Conservation (phyloP, 2,888 invertebrate genomes). For the Sminthurinus aureus region DNA sequence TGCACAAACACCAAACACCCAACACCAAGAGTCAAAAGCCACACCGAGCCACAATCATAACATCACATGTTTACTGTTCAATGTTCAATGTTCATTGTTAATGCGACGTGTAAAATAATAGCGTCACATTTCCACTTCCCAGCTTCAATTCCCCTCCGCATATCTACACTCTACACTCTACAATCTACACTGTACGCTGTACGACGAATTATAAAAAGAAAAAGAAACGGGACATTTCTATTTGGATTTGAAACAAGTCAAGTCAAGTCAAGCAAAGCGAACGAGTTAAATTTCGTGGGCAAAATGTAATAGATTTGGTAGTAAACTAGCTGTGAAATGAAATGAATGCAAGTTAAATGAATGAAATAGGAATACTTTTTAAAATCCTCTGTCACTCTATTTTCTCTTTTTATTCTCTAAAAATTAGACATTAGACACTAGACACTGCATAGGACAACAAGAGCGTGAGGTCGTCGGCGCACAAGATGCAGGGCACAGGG, state of each 20-base stretch:
- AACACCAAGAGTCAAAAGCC: no score
- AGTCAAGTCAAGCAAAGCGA: no score
- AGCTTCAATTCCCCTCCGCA: neutral
- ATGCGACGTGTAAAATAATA: neutral
- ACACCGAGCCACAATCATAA: no score
- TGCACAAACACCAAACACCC: neutral
- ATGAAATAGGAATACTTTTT: constrained; percentile 28
- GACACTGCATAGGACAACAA: constrained; percentile 17
- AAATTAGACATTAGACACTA: no score
- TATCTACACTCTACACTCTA: neutral
- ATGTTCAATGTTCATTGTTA: no score
- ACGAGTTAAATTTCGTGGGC: constrained; percentile 1
- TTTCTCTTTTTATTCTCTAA: neutral
- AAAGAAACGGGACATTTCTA: no score
- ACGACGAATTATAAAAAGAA: neutral
- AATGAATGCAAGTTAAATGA: constrained; percentile 35
- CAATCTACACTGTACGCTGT: neutral
- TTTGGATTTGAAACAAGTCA: neutral
- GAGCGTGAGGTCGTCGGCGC: constrained; percentile 26
- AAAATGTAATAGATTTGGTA: neutral
- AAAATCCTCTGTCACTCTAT: neutral
- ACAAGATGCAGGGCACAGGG: no score
- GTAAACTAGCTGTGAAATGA: constrained; percentile 42
- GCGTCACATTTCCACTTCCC: neutral
- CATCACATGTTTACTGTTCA: no score